These are phyloP conservation scores for Drosophila aff. DNA, from an alignment of 1,140 invertebrate species.

Conservation along the genomic window DNA sequence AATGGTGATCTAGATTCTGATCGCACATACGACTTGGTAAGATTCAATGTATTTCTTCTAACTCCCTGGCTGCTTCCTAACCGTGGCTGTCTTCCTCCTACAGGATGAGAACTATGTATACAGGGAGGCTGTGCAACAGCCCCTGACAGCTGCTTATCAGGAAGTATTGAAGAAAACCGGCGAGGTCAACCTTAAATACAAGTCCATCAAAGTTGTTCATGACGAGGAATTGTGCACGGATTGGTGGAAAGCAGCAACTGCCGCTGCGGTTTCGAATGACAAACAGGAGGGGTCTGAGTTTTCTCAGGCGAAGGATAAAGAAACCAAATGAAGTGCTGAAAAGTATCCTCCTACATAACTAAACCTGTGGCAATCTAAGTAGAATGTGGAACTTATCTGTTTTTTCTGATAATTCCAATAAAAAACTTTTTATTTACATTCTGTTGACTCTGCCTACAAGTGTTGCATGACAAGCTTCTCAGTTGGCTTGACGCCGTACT, in stretches of 20 bases:
- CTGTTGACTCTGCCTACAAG: constrained; percentile 25
- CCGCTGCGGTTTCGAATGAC: background rate
- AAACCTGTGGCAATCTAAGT: background rate
- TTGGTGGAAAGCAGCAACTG: background rate
- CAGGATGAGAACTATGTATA: constrained; percentile 54
- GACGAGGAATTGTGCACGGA: constrained; percentile 26
- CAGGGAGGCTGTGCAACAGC: constrained; percentile 58
- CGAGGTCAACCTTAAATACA: constrained; percentile 47
- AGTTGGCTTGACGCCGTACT: constrained; percentile 76
- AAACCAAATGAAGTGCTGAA: background rate
- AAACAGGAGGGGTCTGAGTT: background rate
- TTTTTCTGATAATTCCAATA: background rate
- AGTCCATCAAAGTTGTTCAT: constrained; percentile 27
- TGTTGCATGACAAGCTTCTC: constrained; percentile 53
- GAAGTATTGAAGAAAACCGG: constrained; percentile 56
- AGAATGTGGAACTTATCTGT: background rate
- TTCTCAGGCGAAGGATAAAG: background rate
- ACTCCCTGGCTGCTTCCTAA: too few relatives aligned
- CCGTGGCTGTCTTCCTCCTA: background rate
- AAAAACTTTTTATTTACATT: constrained; percentile 34
- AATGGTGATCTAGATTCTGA: constrained; percentile 58
- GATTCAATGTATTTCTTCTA: background rate
- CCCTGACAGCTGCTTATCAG: constrained; percentile 66
- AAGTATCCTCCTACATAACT: background rate
- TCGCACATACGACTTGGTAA: constrained; percentile 59